Conservation (phyloP, 2,888 invertebrate species). For the Crocallis elinguaria region DNA sequence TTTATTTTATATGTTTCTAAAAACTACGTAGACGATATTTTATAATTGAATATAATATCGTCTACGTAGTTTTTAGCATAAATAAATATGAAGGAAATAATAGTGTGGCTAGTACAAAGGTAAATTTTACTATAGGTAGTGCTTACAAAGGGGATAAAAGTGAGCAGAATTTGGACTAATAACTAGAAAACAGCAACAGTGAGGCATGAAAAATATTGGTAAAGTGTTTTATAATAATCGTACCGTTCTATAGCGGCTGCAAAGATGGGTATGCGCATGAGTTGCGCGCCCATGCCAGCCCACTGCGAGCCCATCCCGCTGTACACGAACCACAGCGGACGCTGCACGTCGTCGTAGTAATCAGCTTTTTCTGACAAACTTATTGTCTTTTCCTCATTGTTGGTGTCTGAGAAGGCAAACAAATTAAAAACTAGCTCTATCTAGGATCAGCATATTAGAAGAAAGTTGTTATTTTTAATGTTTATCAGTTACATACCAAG, state of each 20-base stretch:
- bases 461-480: not conserved
- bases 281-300: constrained; percentile 87
- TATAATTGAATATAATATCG: no score
- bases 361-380: constrained; percentile 50
- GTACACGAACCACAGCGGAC: constrained; percentile 88
- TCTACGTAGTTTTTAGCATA: no score
- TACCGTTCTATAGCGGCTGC: constrained; percentile 76
- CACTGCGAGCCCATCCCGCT: constrained; percentile 91
- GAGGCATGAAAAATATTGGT: not conserved
- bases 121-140: no score
- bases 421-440: not conserved
- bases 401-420: constrained; percentile 44
- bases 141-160: no score
- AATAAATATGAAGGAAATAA: no score
- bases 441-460: not conserved
- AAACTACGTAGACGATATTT: no score
- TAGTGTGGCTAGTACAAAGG: no score
- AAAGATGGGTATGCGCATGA: constrained; percentile 87
- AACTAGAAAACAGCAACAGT: no score
- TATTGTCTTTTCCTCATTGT: constrained; percentile 53
- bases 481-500: constrained; percentile 53
- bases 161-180: no score
- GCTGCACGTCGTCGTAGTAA: constrained; percentile 57
- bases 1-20: no score
- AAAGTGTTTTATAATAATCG: not conserved